Evolutionary conservation across 2,888 invertebrate species (phyloP).

Genomic region (Caenorhabditis sp.): DNA sequence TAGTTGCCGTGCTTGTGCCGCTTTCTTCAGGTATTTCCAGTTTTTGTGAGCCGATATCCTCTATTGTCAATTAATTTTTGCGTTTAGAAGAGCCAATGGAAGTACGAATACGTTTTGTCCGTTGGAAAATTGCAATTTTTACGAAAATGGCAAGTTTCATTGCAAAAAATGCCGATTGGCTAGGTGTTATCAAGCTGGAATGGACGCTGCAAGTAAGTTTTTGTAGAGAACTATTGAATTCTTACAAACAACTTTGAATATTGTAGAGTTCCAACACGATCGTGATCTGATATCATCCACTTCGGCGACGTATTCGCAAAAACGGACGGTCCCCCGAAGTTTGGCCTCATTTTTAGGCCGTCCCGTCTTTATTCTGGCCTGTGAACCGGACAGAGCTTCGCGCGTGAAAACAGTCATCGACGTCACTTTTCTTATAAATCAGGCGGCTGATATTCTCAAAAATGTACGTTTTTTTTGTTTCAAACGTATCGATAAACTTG

Average conservation of each 20-base stretch:
- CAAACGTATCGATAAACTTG: not conserved
- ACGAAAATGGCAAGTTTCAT: slow-evolving; percentile 22
- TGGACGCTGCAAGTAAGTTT: slow-evolving; percentile 30
- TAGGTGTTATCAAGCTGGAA: slow-evolving; percentile 24
- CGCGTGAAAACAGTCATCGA: slow-evolving; percentile 28
- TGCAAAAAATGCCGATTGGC: slow-evolving; percentile 34
- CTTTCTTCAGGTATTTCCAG: slow-evolving; percentile 30
- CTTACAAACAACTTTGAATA: not conserved
- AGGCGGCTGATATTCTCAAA: slow-evolving; percentile 22
- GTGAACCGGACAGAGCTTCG: slow-evolving; percentile 33
- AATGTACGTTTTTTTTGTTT: not conserved
- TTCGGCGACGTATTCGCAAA: slow-evolving; percentile 1
- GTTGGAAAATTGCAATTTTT: slow-evolving; percentile 20
- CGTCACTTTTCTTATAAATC: slow-evolving; percentile 35
- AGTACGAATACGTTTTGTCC: slow-evolving; percentile 20
- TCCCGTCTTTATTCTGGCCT: slow-evolving; percentile 30
- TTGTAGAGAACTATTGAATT: not conserved
- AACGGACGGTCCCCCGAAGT: slow-evolving; percentile 9
- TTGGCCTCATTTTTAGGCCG: slow-evolving; percentile 26
- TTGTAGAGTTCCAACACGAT: slow-evolving; percentile 47
- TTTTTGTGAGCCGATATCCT: slow-evolving; percentile 21
- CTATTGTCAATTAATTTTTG: not conserved
- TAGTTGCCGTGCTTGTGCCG: slow-evolving; percentile 29
- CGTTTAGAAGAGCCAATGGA: slow-evolving; percentile 30
- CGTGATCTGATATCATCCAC: slow-evolving; percentile 32